These are phyloP conservation scores for Spicauda simplicius DNA, from an alignment of 2,888 invertebrate genomes.

Conservation along the genomic window DNA sequence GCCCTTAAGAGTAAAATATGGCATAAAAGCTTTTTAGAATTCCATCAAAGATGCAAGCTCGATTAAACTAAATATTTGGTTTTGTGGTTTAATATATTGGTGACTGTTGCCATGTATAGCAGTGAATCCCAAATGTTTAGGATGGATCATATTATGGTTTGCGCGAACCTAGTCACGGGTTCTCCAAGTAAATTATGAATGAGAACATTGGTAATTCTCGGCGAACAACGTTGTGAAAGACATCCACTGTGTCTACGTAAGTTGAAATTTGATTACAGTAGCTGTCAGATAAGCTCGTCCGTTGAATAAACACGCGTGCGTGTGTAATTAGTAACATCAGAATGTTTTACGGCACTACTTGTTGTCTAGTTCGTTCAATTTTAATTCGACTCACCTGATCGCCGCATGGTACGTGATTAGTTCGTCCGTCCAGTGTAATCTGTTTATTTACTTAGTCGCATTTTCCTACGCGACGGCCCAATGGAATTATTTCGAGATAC, in stretches of 20 bases:
- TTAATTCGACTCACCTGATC: constrained; percentile 33
- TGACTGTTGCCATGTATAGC: too few relatives aligned
- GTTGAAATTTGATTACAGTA: constrained; percentile 44
- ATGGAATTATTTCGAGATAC: constrained; percentile 19
- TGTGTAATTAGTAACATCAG: constrained; percentile 34
- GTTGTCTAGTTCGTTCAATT: constrained; percentile 30
- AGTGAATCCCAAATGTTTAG: too few relatives aligned
- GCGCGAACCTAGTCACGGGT: too few relatives aligned
- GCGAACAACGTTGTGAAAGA: neutral
- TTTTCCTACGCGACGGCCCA: constrained; percentile 13
- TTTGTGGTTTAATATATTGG: too few relatives aligned
- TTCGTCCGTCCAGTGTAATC: constrained; percentile 23
- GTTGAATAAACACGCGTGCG: constrained; percentile 38
- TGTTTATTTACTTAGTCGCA: constrained; percentile 29
- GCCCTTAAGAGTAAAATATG: too few relatives aligned
- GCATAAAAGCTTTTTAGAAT: too few relatives aligned
- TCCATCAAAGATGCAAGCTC: too few relatives aligned
- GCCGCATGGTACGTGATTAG: constrained; percentile 23
- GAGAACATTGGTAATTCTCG: neutral
- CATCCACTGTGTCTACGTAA: constrained; percentile 28
- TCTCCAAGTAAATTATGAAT: neutral
- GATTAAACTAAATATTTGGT: too few relatives aligned
- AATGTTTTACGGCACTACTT: constrained; percentile 30
- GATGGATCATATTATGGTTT: too few relatives aligned
- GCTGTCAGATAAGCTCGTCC: constrained; percentile 41